A percentile compares a stretch with the other conserved stretches of the same genome.
Conservation (phyloP, 2,113 vertebrate species). For the Lycaon pictus region DNA sequence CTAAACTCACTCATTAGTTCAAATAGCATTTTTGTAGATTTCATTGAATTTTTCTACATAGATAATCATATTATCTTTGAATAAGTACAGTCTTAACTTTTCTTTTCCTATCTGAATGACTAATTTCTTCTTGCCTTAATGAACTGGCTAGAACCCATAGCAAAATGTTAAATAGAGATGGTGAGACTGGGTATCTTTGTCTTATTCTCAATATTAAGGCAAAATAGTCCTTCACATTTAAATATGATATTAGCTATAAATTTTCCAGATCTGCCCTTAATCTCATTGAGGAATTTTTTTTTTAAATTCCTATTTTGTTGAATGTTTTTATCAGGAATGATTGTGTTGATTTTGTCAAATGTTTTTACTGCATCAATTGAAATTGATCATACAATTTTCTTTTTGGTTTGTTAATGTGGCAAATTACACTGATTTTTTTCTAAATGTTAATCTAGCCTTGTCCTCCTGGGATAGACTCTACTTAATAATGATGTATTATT, state of each 20-base stretch:
- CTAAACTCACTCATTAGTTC: background rate
- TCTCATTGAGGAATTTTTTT: background rate
- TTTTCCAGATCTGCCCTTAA: background rate
- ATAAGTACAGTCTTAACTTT: constrained; percentile 55
- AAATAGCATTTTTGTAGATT: constrained; percentile 24
- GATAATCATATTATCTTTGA: constrained; percentile 48
- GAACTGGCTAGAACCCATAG: constrained; percentile 3
- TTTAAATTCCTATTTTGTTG: background rate
- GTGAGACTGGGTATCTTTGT: background rate
- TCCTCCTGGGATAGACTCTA: background rate
- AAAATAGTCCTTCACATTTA: background rate
- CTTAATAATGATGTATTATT: background rate
- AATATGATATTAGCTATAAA: background rate
- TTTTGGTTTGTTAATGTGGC: constrained; percentile 25
- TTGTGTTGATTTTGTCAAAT: constrained; percentile 38
- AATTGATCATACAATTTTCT: background rate
- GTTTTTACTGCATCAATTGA: background rate
- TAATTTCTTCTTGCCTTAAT: constrained; percentile 11
- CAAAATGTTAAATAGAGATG: background rate
- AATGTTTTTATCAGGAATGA: background rate
- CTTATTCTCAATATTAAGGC: background rate
- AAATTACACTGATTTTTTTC: constrained; percentile 38
- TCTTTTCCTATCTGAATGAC: background rate
- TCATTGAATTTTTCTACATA: constrained; percentile 55
- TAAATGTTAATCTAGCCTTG: constrained; percentile 7